Evolutionary conservation across 2,113 vertebrate species (phyloP), one percentile per base, ranked within the genome.

Genomic region (Pantherophis guttatus): DNA sequence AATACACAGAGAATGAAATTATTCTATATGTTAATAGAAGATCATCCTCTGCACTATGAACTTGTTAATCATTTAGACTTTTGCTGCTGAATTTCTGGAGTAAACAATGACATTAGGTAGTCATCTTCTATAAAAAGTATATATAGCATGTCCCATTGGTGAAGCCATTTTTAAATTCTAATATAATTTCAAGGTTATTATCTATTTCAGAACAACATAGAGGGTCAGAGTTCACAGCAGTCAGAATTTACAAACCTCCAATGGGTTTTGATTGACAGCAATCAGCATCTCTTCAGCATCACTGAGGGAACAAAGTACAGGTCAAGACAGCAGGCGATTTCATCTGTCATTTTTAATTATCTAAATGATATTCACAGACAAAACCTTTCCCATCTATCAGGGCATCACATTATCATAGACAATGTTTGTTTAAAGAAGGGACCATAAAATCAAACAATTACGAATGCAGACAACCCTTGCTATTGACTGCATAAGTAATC

Each of bases 271-370:
- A 99, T 98, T 99, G 99, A 99, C 99, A 99, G 99, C 99, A 99
- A 99, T 99, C 99, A 99, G 98, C 98, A 98, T 98, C 98, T 98
- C 98, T 97, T 98, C 98, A 98, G 97, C 97, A 98, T 98, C 98
- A 98, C 98, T 98, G 98, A 98, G 98, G 98, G 98, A 98, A 99
- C 98, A 98, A 98, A 99, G 98, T 98, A 98, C 98, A 98, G 98
- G 98, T 98, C 98, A 98, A 98, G 98, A 98, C 98, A 98, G 98
- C 98, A 98, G 98, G 98, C 98, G 98, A 98, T 98, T 99, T 99
- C 98, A 98, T 98, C 99, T 99, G 99, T 99, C 99, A 98, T 99
- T 99, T 99, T 99, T 99, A 99, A 99, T 99, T 99, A 99, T 99
- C 98, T 99, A 99, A 99, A 99, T 99, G 98, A 99, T 99, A 99